phyloP scores from a whole-genome alignment of 2,113 vertebrate genomes.

The Fukomys damarensis region DNA sequence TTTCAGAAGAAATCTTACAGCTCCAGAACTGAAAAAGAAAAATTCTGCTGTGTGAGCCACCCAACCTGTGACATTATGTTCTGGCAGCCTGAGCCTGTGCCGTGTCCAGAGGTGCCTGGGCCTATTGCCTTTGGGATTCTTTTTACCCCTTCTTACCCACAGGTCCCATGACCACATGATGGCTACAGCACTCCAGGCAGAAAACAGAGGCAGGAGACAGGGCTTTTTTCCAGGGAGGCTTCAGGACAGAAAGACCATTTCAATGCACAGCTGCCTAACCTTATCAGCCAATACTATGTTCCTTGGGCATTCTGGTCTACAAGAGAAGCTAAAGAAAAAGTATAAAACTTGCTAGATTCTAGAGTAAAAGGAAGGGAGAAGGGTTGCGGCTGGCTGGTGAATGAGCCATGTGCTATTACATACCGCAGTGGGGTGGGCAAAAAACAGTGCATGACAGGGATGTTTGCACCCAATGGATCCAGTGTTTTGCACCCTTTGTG shows the following conservation, averaged over 20 bases:
- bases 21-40: background rate
- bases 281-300: background rate
- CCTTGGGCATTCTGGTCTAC: background rate
- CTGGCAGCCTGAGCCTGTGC: background rate
- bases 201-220: background rate
- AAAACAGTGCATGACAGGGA: background rate
- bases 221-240: background rate
- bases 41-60: background rate
- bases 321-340: background rate
- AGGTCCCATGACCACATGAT: too few relatives aligned
- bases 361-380: background rate
- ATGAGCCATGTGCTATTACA: background rate
- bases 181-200: background rate
- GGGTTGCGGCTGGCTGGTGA: too few relatives aligned
- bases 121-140: background rate
- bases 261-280: background rate
- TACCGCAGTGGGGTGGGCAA: too few relatives aligned
- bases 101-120: background rate
- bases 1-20: background rate
- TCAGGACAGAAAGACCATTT: background rate
- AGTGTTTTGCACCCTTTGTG: background rate
- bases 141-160: background rate
- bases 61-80: background rate
- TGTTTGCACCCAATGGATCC: background rate
- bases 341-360: background rate